Base-by-base conservation (phyloP, 2,113 vertebrate genomes). In the Scophthalmus maximus region DNA sequence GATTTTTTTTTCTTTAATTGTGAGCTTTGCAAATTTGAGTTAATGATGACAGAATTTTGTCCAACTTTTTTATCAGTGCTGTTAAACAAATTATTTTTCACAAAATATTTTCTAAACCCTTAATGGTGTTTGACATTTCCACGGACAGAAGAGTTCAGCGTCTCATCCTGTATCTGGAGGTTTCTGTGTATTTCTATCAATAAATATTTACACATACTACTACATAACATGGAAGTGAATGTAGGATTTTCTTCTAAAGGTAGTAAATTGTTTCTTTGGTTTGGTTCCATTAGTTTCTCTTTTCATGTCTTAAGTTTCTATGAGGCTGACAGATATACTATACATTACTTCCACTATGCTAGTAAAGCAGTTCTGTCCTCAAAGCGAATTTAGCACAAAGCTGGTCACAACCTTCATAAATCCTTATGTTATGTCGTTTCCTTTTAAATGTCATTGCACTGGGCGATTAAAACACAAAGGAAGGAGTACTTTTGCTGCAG, bases 81-180 rank as follows among this genome's bases (percentile, higher is more conserved):
- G 56, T 38, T 68, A 26, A 60, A 71, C 59, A 65, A 36, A 64
- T 32, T 65, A 18, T 29, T 29, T 27, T 29, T 17, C 6, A 5
- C 36, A 27, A 77, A 71, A 20, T 36, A 3, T 68, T 74, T 49
- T 59, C 20, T 59, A 0, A 44, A 57, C 23, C 25, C 26, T 4
- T 57, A 30, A 40, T 64, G 15, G 25, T 80, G 47, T 75, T 67
- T 73, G 76, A 86, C 72, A 62, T 68, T 60, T 49, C 8, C 5
- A n/a, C 6, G 42, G 29, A 30, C 52, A 27, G 32, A 63, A 15
- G n/a, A 73, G 9, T 34, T 6, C 11, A n/a, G n/a, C n/a, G n/a
- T n/a, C n/a, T n/a, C n/a, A n/a, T n/a, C n/a, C n/a, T 50, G 34
- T 30, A 38, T 68, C 26, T 60, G 25, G 20, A 34, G 0, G 12